Evolutionary conservation across 2,797 vertebrate species (phyloP).

Genomic region (Cossypha polioptera): DNA sequence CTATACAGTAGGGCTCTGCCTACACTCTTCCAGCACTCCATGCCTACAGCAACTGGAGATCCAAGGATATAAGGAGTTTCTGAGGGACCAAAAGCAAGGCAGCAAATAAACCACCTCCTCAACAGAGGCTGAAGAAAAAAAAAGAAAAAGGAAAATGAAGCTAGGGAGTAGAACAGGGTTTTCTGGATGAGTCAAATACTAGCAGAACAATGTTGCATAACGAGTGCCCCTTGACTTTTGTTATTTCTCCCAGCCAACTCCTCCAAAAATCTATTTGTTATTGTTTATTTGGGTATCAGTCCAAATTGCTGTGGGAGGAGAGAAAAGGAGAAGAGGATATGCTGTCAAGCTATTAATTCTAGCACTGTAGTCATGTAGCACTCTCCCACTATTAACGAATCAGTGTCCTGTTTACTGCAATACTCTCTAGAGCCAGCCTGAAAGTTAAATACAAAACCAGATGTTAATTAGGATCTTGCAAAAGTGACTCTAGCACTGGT

Average conservation of each 20-base stretch:
- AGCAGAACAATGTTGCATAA: conserved; percentile 48
- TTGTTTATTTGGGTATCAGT: conserved; percentile 65
- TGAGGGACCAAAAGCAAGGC: not conserved
- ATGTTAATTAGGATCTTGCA: not conserved
- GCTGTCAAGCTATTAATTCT: conserved; percentile 50
- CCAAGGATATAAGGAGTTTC: not conserved
- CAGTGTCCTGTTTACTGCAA: conserved; percentile 33
- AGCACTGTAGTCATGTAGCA: conserved; percentile 8
- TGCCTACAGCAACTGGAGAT: not conserved
- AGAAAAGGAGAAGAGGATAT: conserved; percentile 34
- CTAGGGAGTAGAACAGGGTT: not conserved
- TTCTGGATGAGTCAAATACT: conserved; percentile 23
- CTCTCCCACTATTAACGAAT: not conserved
- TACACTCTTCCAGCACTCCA: not conserved
- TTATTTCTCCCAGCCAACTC: conserved; percentile 52
- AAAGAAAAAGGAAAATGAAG: not conserved
- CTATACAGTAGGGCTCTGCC: not conserved
- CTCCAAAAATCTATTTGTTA: conserved; percentile 57
- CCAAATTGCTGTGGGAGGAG: conserved; percentile 61
- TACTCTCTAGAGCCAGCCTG: not conserved
- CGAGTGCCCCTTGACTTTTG: conserved; percentile 37
- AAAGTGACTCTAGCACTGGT: not conserved
- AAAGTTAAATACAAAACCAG: conserved; percentile 14
- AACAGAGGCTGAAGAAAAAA: not conserved
- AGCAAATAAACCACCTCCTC: not conserved